Evolutionary conservation across 2,888 invertebrate species (phyloP).

Genomic region (Lingula anatina): DNA sequence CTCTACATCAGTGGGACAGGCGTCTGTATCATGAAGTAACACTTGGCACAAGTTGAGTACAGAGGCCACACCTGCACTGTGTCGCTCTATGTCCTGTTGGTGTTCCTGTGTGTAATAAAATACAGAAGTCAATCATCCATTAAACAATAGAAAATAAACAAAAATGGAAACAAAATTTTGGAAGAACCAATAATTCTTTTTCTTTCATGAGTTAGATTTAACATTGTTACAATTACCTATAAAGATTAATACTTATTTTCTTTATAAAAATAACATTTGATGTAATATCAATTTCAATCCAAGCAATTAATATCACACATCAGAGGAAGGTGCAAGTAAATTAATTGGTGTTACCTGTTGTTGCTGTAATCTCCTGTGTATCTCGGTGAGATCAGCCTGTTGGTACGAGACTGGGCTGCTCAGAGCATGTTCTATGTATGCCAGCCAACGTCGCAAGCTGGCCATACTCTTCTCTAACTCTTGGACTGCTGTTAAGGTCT

Average conservation of each 20-base stretch:
- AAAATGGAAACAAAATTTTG: no score
- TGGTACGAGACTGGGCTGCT: slow-evolving; percentile 28
- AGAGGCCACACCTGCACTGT: slow-evolving; percentile 43
- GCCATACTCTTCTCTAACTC: slow-evolving; percentile 45
- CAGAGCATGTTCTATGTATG: slow-evolving; percentile 39
- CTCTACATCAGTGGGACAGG: slow-evolving; percentile 46
- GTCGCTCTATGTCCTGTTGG: slow-evolving; percentile 43
- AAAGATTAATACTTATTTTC: no score
- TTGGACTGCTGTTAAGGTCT: slow-evolving; percentile 49
- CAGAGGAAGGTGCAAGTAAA: no score
- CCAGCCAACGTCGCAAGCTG: slow-evolving; percentile 41
- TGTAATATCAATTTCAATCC: no score
- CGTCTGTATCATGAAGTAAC: slow-evolving; percentile 44
- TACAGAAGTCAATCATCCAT: no score
- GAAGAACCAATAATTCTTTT: no score
- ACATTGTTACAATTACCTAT: no score
- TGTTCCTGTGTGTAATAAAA: no score
- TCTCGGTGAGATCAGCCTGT: slow-evolving; percentile 28
- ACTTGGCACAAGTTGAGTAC: slow-evolving; percentile 49
- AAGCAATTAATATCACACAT: no score
- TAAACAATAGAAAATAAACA: no score
- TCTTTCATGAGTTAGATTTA: no score
- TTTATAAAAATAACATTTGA: no score
- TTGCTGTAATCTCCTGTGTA: slow-evolving; percentile 30
- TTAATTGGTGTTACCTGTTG: slow-evolving; percentile 43